phyloP scores from a whole-genome alignment of 2,797 vertebrate species.

The Amblyraja radiata region DNA sequence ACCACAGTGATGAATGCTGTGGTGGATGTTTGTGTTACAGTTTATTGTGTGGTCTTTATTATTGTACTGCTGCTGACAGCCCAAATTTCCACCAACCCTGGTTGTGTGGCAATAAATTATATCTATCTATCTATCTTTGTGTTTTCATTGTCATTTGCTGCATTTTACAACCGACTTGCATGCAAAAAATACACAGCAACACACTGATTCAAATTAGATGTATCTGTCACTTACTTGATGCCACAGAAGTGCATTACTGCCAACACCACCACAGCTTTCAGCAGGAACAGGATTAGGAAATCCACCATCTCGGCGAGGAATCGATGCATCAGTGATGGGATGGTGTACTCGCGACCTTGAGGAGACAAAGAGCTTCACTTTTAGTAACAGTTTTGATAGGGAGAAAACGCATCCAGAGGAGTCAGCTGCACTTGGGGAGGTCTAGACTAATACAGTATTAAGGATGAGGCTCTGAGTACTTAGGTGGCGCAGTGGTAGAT shows the following conservation, averaged over 20 bases:
- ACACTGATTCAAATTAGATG: neutral
- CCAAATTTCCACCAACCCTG: no score
- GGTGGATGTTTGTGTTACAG: no score
- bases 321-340: constrained; percentile 83
- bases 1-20: no score
- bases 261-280: constrained; percentile 86
- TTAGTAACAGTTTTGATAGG: neutral
- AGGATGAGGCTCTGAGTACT: no score
- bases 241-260: constrained; percentile 90
- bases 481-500: no score
- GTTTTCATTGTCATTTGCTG: neutral
- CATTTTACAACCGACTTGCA: neutral
- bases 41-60: no score
- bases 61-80: no score
- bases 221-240: constrained; percentile 77
- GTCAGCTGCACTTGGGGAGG: no score
- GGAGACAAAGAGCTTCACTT: constrained; percentile 10
- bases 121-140: no score
- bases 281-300: constrained; percentile 90
- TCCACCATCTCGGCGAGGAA: constrained; percentile 90
- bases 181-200: neutral
- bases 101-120: no score
- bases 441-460: no score
- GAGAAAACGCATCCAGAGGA: neutral
- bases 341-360: constrained; percentile 78